Base-by-base conservation (phyloP, 2,113 vertebrate genomes). In the Nyctereutes procyonoides region DNA sequence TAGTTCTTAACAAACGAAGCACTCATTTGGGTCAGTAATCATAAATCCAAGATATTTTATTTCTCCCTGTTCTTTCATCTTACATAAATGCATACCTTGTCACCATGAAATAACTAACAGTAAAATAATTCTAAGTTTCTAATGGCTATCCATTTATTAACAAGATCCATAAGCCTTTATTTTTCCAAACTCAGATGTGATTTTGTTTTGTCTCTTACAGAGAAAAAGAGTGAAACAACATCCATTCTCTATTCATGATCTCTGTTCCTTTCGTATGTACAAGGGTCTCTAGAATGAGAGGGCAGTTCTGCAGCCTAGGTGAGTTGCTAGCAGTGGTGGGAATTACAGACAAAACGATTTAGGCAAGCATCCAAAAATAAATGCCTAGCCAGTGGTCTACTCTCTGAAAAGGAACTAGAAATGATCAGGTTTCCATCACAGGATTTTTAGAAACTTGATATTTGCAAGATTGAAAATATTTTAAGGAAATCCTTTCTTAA, bases 401-500 rank as follows among this genome's bases (percentile, higher is more conserved):
- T 35, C 12, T 62, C 65, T 90, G 62, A 63, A 56, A 94, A 90
- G 43, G 81, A 82, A 56, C 48, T 51, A n/a, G 35, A 95, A n/a
- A 83, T 6, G 26, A 85, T 91, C 81, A 85, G 17, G 35, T 97
- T 97, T 91, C 87, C 35, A 55, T 63, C n/a, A 88, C 43, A 22
- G 58, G 88, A 74, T 71, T 88, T 96, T 92, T 86, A 89, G 94
- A 96, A 97, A 96, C 74, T 95, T 79, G 94, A 93, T 83, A 95
- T 48, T 76, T 74, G 26, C 22, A 90, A 97, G 79, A 74, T 55
- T 93, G 32, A 93, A 95, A 91, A 89, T 95, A 94, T 92, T 90
- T 96, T 82, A 91, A 96, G 93, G 55, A 90, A 76, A 63, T 80
- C n/a, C 76, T 94, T 96, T 89, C 82, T 92, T 85, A 92, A 88